Percentiles rank a stretch among this genome's conserved stretches.
Evolutionary conservation across 2,797 vertebrate species (phyloP).

Genomic region (Arnoldichthys spilopterus): DNA sequence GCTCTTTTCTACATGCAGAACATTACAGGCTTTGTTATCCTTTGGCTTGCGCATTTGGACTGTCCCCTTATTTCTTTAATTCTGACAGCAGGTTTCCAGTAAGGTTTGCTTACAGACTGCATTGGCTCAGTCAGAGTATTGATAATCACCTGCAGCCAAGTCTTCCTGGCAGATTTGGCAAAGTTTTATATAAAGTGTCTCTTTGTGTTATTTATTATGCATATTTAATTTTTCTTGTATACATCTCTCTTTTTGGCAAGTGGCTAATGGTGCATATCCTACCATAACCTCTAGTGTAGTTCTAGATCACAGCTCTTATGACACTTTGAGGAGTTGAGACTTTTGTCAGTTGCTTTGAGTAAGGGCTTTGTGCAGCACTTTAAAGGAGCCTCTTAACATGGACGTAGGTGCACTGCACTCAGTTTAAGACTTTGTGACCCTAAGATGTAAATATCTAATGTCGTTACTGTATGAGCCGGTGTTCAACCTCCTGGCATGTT

Average conservation of each 20-base stretch:
- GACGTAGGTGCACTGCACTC: not conserved
- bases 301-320: not conserved
- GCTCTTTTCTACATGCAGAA: not conserved
- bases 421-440: not conserved
- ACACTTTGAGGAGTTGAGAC: not conserved
- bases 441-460: not conserved
- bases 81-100: not conserved
- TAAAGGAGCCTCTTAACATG: not conserved
- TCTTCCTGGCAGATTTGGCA: not conserved
- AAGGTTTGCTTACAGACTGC: not conserved
- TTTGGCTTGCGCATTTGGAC: not conserved
- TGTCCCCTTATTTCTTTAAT: not conserved
- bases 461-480: not conserved
- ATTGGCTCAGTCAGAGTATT: not conserved
- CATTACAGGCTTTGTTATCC: not conserved
- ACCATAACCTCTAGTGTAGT: not conserved
- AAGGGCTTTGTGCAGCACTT: not conserved
- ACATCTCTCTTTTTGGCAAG: no score
- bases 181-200: not conserved
- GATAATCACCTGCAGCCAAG: not conserved
- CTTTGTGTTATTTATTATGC: not conserved
- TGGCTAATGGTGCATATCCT: not conserved
- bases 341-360: not conserved
- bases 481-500: not conserved
- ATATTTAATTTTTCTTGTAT: not conserved